Evolutionary conservation across 2,888 invertebrate species (phyloP), one percentile per base, ranked within the genome.

Genomic region (Steromphala cineraria): DNA sequence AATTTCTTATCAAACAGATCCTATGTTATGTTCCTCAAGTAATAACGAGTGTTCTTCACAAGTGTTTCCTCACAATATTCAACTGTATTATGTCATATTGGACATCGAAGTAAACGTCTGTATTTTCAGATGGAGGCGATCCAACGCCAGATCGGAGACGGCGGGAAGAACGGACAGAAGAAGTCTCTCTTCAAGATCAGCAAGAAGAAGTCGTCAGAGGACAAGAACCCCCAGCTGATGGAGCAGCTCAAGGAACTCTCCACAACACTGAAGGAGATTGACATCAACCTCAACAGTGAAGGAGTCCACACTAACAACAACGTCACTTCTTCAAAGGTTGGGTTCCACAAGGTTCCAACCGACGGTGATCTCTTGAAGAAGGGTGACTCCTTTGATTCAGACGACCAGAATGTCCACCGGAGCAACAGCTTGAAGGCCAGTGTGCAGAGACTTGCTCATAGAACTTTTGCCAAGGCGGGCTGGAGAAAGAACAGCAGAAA

Each of bases 391-490:
- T 31, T 40, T 15, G 79, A 78, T 21, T 71, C 67, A 19, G 80
- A 82, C 24, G 74, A 67, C 4, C 56, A 46, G 40, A 79, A 74
- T 7, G 67, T 83, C 2, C 46, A 52, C 19, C 46, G 82, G n/a
- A 82, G 80, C 75, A 85, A 83, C 67, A 87, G 87, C 78, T 77
- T 90, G 8, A 89, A 89, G 81, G 79, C 83, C 53, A 87, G 87
- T 46, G 83, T 90, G 80, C 89, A 90, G 79, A 89, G 88, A 80
- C 84, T 88, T 78, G 88, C 89, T 13, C 86, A 87, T 79, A 87
- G 85, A 79, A 89, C 88, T 55, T 88, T 90, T 78, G 82, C 87
- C 21, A 87, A 84, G 79, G 85, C 86, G 19, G 84, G 87, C 8
- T 85, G 85, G 81, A 82, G 84, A 56, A 85, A 83, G 67, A 83